Conservation (phyloP, 2,797 vertebrate species). For the Pampus argenteus region DNA sequence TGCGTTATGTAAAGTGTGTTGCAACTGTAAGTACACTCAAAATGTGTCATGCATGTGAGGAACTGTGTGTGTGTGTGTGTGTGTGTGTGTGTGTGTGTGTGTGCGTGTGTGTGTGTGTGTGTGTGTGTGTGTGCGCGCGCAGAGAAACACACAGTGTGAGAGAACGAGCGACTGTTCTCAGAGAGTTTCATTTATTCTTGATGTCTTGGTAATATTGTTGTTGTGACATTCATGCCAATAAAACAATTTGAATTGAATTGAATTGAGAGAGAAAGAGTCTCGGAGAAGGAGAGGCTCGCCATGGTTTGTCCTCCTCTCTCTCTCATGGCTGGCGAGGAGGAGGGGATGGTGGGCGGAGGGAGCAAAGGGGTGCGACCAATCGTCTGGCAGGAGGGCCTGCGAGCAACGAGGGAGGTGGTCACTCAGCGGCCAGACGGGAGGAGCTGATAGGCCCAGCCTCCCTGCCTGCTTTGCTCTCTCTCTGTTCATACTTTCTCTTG, state of each 20-base stretch:
- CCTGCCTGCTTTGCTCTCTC: slow-evolving; percentile 13
- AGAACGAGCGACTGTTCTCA: no score
- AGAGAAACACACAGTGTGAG: slow-evolving; percentile 2
- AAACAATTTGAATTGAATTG: no score
- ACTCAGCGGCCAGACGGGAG: background rate
- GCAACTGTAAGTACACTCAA: slow-evolving; percentile 25
- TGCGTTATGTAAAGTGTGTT: slow-evolving; percentile 25
- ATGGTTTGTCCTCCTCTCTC: slow-evolving; percentile 60
- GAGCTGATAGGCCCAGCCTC: slow-evolving; percentile 38
- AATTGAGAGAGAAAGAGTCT: slow-evolving; percentile 14
- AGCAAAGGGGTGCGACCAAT: slow-evolving; percentile 87
- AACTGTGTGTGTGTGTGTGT: slow-evolving; percentile 19
- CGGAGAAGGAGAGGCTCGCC: slow-evolving; percentile 41
- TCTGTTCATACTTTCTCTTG: slow-evolving; percentile 35
- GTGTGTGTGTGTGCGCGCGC: slow-evolving; percentile 10
- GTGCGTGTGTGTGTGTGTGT: slow-evolving; percentile 23
- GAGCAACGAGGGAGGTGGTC: slow-evolving; percentile 53
- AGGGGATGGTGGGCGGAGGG: slow-evolving; percentile 70
- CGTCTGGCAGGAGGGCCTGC: slow-evolving; percentile 65
- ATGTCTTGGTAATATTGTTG: no score
- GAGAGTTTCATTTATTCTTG: no score
- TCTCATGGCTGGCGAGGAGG: slow-evolving; percentile 64
- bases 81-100: slow-evolving; percentile 8
- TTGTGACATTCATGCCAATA: no score
- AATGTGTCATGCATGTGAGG: slow-evolving; percentile 30